Conservation (phyloP, 2,113 vertebrate species). For the Rostratula benghalensis region DNA sequence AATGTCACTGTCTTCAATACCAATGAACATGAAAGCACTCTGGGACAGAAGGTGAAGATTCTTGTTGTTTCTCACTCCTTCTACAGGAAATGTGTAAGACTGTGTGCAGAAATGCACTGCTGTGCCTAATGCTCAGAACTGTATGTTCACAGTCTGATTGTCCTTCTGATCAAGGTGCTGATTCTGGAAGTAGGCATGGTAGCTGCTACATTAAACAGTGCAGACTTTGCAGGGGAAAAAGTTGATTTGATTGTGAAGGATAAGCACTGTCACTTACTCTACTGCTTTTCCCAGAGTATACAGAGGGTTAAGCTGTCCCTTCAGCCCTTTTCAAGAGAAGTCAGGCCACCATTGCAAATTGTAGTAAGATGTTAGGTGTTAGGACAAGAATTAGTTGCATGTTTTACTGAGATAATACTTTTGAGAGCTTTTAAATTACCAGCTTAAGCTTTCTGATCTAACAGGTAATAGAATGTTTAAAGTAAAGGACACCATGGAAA, state of each 20-base stretch:
- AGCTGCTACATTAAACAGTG: neutral
- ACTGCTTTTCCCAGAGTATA: neutral
- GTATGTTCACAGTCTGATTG: neutral
- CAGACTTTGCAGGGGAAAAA: neutral
- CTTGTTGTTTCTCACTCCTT: neutral
- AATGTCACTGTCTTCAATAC: slow-evolving; percentile 98
- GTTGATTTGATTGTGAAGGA: neutral
- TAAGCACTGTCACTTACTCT: neutral
- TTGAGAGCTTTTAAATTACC: neutral
- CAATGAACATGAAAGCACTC: slow-evolving; percentile 94
- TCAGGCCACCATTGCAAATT: neutral
- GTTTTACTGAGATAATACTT: neutral
- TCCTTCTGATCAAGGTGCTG: neutral
- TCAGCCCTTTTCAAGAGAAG: neutral
- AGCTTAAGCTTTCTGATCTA: neutral
- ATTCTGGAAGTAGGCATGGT: neutral
- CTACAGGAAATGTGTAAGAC: neutral
- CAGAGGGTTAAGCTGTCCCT: neutral
- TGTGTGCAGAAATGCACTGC: neutral
- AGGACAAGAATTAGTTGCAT: neutral
- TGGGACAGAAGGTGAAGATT: slow-evolving; percentile 89
- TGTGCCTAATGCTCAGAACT: neutral
- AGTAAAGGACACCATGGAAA: neutral
- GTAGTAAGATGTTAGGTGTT: neutral
- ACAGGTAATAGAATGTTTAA: neutral